A percentile compares a stretch with the other conserved stretches of the same genome.
These are phyloP conservation scores for Drosophila arawakana DNA, from an alignment of 1,140 invertebrate genomes.

Conservation along the genomic window DNA sequence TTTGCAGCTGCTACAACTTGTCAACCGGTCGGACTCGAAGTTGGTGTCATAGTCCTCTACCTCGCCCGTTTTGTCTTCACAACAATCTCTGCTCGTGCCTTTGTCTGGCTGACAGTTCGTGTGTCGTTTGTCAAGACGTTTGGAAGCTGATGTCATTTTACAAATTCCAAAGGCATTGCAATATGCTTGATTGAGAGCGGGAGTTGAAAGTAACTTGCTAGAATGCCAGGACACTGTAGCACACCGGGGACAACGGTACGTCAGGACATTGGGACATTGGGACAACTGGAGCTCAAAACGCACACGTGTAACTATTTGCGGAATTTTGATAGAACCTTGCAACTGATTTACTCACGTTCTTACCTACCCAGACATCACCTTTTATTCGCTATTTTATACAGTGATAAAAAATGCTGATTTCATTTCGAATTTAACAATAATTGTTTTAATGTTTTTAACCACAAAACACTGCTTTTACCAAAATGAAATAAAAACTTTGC, in stretches of 20 bases:
- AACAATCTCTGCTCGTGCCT: not conserved
- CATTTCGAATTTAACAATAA: too few species aligned
- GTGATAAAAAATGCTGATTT: too few species aligned
- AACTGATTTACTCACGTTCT: slow-evolving; percentile 74
- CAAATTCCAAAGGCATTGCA: slow-evolving; percentile 40
- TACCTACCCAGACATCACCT: not conserved
- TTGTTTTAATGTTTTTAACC: too few species aligned
- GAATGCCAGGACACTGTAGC: not conserved
- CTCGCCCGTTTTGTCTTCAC: not conserved
- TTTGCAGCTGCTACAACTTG: slow-evolving; percentile 14
- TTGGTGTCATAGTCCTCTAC: not conserved
- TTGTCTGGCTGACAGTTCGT: not conserved
- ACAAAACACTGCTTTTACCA: too few species aligned
- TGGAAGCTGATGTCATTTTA: slow-evolving; percentile 26
- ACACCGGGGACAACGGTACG: not conserved
- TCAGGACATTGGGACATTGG: not conserved
- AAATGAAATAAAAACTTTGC: too few species aligned
- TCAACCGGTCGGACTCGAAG: not conserved
- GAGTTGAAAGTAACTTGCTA: slow-evolving; percentile 12
- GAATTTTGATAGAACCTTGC: slow-evolving; percentile 77
- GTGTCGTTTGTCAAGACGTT: slow-evolving; percentile 40
- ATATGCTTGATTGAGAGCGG: slow-evolving; percentile 72
- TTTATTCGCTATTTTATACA: too few species aligned
- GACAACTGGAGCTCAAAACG: slow-evolving; percentile 20
- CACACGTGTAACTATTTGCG: slow-evolving; percentile 71